Conservation (phyloP, 92 coral and sea anemone genomes). For the Epizoanthus fatuus region DNA sequence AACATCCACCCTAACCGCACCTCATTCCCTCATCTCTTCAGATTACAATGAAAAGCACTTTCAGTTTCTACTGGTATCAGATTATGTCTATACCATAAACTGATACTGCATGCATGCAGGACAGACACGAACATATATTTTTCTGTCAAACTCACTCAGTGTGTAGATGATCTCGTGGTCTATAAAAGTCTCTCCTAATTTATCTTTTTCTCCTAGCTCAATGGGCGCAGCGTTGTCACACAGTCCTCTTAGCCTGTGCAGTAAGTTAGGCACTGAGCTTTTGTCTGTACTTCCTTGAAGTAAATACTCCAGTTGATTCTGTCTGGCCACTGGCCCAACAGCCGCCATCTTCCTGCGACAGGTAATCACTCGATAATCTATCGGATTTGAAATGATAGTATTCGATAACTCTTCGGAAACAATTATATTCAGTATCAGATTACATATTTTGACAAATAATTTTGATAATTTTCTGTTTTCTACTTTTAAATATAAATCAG, state of each 20-base stretch:
- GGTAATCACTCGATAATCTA: slow-evolving; percentile 19
- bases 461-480: too few species aligned
- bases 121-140: too few species aligned
- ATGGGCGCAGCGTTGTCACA: slow-evolving; percentile 88
- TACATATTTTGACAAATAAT: too few species aligned
- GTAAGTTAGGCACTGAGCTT: slow-evolving; percentile 77
- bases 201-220: slow-evolving; percentile 40
- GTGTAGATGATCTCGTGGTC: slow-evolving; percentile 93
- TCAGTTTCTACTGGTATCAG: too few species aligned
- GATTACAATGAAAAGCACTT: too few species aligned
- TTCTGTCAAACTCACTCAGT: slow-evolving; percentile 65
- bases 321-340: slow-evolving; percentile 63
- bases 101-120: too few species aligned
- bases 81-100: too few species aligned
- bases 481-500: background rate
- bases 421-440: too few species aligned
- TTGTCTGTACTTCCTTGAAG: slow-evolving; percentile 92
- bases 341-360: slow-evolving; percentile 20
- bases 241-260: slow-evolving; percentile 90
- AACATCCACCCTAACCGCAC: too few species aligned
- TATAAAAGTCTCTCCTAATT: slow-evolving; percentile 77
- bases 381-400: slow-evolving; percentile 11
- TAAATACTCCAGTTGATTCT: slow-evolving; percentile 93
- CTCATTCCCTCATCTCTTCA: too few species aligned
- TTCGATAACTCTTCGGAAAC: background rate